Evolutionary conservation across 23 tunicate species (phyloP), one percentile per base, ranked within the genome.

Genomic region (Diplosoma virens): DNA sequence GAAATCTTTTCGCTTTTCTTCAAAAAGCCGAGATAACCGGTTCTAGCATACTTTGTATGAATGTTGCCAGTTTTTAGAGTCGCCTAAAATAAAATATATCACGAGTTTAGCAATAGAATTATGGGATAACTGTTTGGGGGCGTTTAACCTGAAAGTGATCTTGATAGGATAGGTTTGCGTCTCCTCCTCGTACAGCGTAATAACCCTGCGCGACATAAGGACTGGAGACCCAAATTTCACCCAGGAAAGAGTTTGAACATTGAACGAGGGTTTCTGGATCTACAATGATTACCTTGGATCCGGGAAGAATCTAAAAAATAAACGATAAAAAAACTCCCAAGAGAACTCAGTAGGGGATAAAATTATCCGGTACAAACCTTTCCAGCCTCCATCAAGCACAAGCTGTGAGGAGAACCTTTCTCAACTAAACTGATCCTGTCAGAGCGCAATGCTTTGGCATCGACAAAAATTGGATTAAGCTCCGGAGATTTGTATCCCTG

Each of bases 221-320:
- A 36, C 97, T 92, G 30, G 77, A 33, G 32, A 92, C 87, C 97
- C 97, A 92, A n/a, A 92, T 74, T 53, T 92, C 97, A 27, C 97
- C 97, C 63, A 92, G 69, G 47, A 81, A 58, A 0, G 92, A 81
- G 56, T 92, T 85, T 25, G 84, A 78, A 64, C 97, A 92, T 63
- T 92, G 97, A 21, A 85, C 97, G 33, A 76, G 28, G 25, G 97
- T 79, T 30, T 85, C 97, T 24, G 89, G 78, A 77, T 92, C 97
- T 1, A 92, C 97, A 20, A 92, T 76, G 27, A 92, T 85, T 1
- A 92, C 86, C 59, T 92, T 92, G 59, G 78, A 31, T 0, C 97
- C 97, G 0, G 97, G 86, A 6, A 92, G 55, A 24, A 92, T 84
- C 97, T 92, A 58, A 72, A 81, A 9, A 61, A 61, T 27, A 20